phyloP scores from a whole-genome alignment of 2,888 invertebrate species.

The Conus canariensis region DNA sequence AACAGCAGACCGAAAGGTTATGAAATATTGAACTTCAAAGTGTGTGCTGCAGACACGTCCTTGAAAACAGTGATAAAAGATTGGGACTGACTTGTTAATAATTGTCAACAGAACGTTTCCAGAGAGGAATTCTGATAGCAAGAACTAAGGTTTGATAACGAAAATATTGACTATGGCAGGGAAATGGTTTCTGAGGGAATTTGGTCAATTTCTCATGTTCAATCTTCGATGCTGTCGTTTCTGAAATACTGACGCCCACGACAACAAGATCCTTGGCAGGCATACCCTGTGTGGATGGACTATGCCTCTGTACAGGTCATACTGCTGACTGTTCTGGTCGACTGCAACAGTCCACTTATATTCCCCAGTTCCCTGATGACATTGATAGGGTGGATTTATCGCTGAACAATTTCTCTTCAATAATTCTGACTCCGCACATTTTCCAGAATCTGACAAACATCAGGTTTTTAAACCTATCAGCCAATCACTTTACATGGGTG shows the following conservation, averaged over 20 bases:
- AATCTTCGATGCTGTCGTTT: neutral
- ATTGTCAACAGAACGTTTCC: no score
- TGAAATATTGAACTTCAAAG: no score
- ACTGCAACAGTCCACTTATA: neutral
- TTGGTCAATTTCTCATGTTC: neutral
- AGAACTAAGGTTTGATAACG: no score
- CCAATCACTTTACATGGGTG: no score
- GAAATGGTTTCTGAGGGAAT: no score
- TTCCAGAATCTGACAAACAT: constrained; percentile 4
- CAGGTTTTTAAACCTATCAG: neutral
- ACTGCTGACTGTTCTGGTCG: neutral
- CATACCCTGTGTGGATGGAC: neutral
- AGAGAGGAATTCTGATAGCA: no score
- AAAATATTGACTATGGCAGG: no score
- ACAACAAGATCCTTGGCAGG: no score
- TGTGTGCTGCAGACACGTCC: no score
- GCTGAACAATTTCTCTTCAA: neutral
- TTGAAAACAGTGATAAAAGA: no score
- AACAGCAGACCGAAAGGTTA: no score
- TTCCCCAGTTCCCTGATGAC: neutral
- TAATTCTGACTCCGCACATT: neutral
- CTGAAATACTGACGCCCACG: neutral
- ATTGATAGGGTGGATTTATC: neutral
- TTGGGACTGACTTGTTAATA: no score
- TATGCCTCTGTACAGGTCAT: neutral